Evolutionary conservation across 2,113 vertebrate species (phyloP).

Genomic region (Brienomyrus longianalis): DNA sequence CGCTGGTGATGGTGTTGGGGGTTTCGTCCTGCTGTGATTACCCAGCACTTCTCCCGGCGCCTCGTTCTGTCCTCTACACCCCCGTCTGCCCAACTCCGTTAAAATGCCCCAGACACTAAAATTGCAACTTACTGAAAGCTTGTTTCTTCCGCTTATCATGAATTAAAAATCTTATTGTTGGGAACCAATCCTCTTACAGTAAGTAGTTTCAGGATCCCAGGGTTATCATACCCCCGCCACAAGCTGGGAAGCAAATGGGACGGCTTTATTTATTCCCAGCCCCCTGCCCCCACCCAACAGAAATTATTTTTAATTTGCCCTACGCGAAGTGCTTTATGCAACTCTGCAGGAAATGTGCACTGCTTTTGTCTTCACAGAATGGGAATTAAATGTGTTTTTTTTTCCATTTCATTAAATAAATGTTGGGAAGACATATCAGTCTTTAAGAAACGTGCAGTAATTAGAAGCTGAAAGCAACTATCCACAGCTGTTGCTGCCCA

Average conservation of each 20-base stretch:
- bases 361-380: slow-evolving; percentile 1
- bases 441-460: not conserved
- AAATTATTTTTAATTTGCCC: slow-evolving; percentile 24
- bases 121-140: slow-evolving; percentile 57
- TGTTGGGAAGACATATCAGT: not conserved
- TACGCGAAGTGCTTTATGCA: slow-evolving; percentile 32
- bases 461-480: not conserved
- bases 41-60: not conserved
- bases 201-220: slow-evolving; percentile 60
- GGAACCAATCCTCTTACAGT: slow-evolving; percentile 64
- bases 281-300: not conserved
- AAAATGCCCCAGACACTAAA: slow-evolving; percentile 25
- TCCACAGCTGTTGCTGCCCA: not conserved
- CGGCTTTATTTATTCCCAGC: slow-evolving; percentile 23
- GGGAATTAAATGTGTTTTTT: not conserved
- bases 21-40: not conserved
- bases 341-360: not conserved
- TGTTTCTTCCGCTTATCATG: slow-evolving; percentile 59
- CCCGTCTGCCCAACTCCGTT: slow-evolving; percentile 24
- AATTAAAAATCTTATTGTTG: slow-evolving; percentile 65
- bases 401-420: slow-evolving; percentile 10
- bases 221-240: slow-evolving; percentile 49
- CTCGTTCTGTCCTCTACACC: slow-evolving; percentile 7
- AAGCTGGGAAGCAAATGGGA: slow-evolving; percentile 25
- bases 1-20: not conserved